Conservation (phyloP, 2,113 vertebrate species). For the Prionailurus bengalensis region DNA sequence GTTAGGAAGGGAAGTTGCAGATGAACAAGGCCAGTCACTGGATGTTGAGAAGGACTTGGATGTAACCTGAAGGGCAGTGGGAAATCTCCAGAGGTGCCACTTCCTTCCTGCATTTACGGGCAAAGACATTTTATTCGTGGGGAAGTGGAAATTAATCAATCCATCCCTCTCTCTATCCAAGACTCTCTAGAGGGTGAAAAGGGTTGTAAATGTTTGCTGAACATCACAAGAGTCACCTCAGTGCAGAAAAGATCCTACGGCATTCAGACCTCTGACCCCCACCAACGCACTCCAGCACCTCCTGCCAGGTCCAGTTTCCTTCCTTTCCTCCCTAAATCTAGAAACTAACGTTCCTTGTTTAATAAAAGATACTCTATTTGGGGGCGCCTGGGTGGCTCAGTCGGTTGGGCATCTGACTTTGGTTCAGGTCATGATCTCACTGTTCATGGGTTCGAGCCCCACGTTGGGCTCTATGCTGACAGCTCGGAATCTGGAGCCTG, state of each 20-base stretch:
- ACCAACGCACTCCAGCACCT: background rate
- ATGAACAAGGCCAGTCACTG: fast-evolving
- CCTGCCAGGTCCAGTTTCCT: background rate
- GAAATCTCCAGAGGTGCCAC: background rate
- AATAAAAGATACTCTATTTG: conserved; percentile 27
- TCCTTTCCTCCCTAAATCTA: background rate
- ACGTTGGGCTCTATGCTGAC: too few relatives aligned
- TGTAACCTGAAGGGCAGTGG: background rate
- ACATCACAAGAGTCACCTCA: fast-evolving
- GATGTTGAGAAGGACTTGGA: background rate
- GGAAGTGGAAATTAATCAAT: background rate
- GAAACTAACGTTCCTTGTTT: conserved; percentile 21
- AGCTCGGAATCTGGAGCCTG: too few relatives aligned
- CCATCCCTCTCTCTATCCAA: background rate
- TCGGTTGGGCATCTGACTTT: too few relatives aligned
- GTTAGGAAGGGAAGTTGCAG: background rate
- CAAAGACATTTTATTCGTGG: background rate
- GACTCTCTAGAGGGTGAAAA: background rate
- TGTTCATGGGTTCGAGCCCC: too few relatives aligned
- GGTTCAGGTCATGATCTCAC: too few relatives aligned
- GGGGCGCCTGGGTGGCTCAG: too few relatives aligned
- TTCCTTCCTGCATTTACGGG: background rate
- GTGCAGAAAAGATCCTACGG: background rate
- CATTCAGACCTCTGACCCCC: background rate
- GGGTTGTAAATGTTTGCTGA: background rate